Percentiles rank a stretch among this genome's conserved stretches.
These are phyloP conservation scores for Melanerpes aurifrons DNA, from an alignment of 2,113 vertebrate species.

Conservation along the genomic window DNA sequence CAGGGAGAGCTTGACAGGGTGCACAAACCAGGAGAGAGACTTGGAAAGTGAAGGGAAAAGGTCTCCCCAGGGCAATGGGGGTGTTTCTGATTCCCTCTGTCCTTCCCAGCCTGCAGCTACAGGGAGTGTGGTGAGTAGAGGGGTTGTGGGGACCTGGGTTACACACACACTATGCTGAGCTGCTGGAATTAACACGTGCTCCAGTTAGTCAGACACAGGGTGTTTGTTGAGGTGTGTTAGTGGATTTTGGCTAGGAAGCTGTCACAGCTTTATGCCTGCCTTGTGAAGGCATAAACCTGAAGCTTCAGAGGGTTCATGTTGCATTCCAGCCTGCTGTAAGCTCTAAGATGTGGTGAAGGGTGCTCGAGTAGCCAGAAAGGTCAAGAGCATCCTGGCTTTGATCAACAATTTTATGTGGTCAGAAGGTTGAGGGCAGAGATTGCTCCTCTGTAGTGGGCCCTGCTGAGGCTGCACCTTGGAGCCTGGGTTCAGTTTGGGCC, in stretches of 20 bases:
- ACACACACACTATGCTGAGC: fast-evolving
- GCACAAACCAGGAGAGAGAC: not conserved
- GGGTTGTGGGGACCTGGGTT: not conserved
- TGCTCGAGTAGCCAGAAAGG: not conserved
- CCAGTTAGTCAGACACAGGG: fast-evolving
- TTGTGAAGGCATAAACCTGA: not conserved
- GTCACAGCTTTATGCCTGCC: not conserved
- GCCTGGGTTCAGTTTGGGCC: too few relatives aligned
- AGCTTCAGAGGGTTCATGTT: too few relatives aligned
- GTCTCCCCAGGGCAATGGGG: fast-evolving
- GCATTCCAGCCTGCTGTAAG: fast-evolving
- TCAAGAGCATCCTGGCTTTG: not conserved
- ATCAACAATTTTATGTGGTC: not conserved
- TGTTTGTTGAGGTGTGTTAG: not conserved
- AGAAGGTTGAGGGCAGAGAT: not conserved
- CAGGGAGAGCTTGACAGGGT: fast-evolving
- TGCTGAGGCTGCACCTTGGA: too few relatives aligned
- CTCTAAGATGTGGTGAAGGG: not conserved
- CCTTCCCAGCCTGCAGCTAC: not conserved
- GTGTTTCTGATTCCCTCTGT: fast-evolving
- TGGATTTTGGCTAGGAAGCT: not conserved
- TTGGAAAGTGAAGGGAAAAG: fast-evolving
- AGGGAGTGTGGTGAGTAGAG: not conserved
- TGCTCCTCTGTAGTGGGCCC: not conserved
- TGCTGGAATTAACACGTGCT: not conserved